These are phyloP conservation scores for Cepaea hortensis DNA, from an alignment of 2,888 invertebrate species.

Conservation along the genomic window DNA sequence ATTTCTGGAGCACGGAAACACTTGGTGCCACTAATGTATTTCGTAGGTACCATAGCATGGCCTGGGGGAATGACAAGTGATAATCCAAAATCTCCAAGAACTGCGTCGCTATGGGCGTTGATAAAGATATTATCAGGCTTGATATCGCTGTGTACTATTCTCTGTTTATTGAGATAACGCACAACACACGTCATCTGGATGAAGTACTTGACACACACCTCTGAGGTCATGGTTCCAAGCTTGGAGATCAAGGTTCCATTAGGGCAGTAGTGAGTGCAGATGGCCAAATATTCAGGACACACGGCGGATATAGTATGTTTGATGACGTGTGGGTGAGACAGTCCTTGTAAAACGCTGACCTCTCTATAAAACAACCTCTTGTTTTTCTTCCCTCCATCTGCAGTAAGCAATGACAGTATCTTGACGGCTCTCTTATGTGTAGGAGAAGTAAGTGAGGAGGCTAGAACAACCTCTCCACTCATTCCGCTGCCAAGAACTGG, in stretches of 20 bases:
- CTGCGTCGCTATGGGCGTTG: too few species aligned
- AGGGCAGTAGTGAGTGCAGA: background rate
- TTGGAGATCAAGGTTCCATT: background rate
- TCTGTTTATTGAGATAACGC: background rate
- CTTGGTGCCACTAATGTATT: too few species aligned
- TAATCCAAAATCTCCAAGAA: too few species aligned
- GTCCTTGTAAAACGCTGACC: background rate
- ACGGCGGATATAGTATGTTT: background rate
- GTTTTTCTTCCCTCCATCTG: background rate
- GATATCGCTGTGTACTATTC: too few species aligned
- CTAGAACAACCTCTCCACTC: slow-evolving; percentile 2
- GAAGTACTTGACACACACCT: background rate
- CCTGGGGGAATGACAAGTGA: too few species aligned
- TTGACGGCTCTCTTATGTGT: background rate
- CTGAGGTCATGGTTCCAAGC: background rate
- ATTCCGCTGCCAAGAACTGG: slow-evolving; percentile 10
- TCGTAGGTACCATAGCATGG: too few species aligned
- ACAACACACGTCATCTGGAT: slow-evolving; percentile 19
- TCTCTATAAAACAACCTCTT: background rate
- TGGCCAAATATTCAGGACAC: slow-evolving; percentile 4
- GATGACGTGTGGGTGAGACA: slow-evolving; percentile 5
- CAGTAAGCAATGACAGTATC: background rate
- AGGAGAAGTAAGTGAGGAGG: background rate
- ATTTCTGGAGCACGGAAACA: too few species aligned
- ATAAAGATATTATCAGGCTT: too few species aligned